A percentile compares a stretch with the other conserved stretches of the same genome.
phyloP scores from a whole-genome alignment of 2,888 invertebrate genomes.

The Synanthedon vespiformis region DNA sequence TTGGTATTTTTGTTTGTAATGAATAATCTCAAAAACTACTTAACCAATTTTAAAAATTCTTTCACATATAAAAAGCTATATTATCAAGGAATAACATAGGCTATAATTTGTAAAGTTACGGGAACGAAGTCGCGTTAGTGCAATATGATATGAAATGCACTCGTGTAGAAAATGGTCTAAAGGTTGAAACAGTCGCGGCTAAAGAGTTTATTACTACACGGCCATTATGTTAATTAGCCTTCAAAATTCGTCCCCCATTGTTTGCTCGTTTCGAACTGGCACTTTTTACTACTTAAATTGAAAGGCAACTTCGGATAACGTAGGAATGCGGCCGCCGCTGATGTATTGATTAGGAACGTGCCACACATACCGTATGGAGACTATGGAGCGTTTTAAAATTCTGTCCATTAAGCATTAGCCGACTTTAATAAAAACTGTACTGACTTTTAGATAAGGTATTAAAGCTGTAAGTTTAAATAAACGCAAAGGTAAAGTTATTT shows the following conservation, averaged over 20 bases:
- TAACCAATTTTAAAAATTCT: no score
- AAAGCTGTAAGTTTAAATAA: not conserved
- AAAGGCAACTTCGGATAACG: conserved; percentile 38
- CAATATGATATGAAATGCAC: no score
- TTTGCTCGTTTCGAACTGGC: not conserved
- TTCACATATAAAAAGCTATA: no score
- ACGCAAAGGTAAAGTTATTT: no score
- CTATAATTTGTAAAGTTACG: no score
- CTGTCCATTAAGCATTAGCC: no score
- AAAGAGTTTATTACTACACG: not conserved
- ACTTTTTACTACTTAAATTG: conserved; percentile 45
- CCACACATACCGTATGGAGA: conserved; percentile 3
- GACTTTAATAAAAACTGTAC: not conserved
- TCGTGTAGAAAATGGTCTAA: no score
- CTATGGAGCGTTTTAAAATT: not conserved
- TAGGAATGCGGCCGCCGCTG: conserved; percentile 47
- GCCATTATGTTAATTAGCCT: not conserved
- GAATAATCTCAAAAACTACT: no score
- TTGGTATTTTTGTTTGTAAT: no score
- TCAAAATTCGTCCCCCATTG: not conserved
- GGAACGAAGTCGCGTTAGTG: no score
- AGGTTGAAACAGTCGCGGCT: no score
- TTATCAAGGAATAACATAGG: no score
- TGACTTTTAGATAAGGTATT: not conserved
- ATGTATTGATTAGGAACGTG: conserved; percentile 37